Evolutionary conservation across 2,888 invertebrate species (phyloP).

Genomic region (Listrodromus nycthemerus): DNA sequence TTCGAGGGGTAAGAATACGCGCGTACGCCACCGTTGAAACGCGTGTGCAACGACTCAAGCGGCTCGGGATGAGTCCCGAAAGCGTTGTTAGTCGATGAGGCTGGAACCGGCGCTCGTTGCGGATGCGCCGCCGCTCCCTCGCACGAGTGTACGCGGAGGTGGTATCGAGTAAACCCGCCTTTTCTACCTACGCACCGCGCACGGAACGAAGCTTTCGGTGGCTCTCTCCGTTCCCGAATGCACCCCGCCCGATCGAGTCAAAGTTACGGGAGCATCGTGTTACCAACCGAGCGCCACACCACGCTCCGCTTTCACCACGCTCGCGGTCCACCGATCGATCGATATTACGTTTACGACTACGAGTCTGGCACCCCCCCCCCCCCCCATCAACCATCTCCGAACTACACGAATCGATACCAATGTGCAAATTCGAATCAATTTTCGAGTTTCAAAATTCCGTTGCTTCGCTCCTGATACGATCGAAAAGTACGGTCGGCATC

Average conservation of each 20-base stretch:
- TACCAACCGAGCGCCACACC: constrained; percentile 36
- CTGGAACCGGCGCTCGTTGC: constrained; percentile 10
- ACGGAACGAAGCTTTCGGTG: not conserved
- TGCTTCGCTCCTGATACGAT: no score
- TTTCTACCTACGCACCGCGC: constrained; percentile 22
- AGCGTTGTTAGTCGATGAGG: constrained; percentile 43
- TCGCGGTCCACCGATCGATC: constrained; percentile 53
- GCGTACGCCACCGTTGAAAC: constrained; percentile 39
- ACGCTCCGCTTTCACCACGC: constrained; percentile 30
- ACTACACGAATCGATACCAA: not conserved
- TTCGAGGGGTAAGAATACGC: not conserved
- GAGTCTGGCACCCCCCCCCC: not conserved
- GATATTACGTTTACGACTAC: constrained; percentile 45
- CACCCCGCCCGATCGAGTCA: constrained; percentile 54
- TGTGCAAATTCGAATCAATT: not conserved
- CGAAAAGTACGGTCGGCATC: no score
- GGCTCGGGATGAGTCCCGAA: constrained; percentile 53
- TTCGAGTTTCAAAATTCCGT: no score
- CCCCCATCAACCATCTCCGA: constrained; percentile 18
- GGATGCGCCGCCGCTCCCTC: not conserved
- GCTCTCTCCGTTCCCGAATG: constrained; percentile 21
- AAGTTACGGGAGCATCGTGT: constrained; percentile 64
- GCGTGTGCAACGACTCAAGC: constrained; percentile 55
- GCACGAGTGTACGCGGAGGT: constrained; percentile 2
- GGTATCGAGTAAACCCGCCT: no score